Evolutionary conservation across 1,140 invertebrate species (phyloP), one percentile per base, ranked within the genome.

Genomic region (Cyrtorhinus lividipennis): DNA sequence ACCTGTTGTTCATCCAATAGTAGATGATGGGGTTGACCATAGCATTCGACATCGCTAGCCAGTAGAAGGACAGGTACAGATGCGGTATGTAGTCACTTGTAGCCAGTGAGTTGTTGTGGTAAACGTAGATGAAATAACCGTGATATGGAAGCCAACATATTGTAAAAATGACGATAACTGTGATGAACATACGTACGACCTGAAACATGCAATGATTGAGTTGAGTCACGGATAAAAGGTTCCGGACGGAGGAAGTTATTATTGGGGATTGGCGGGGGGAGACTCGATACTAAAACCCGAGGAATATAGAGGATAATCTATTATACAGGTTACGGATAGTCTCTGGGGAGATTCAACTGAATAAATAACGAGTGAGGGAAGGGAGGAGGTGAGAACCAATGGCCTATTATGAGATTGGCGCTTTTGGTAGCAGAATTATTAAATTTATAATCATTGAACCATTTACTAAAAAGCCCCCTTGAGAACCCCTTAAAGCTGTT

Each of bases 1-100:
- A 85, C 84, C 82, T 82, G 57, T 79, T 83, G 72, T 93, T 94
- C 87, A 93, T 92, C 85, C 87, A 92, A 72, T 91, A 93, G 72
- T 93, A 92, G 27, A 94, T 90, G 53, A 93, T 81, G 0, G 90
- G 90, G 75, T 94, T 93, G 61, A 92, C 88, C 85, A 92, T 90
- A 1, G 89, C 86, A 69, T 92, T 92, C 1, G 87, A 85, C 91
- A 94, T 94, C 1, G 91, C 91, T 18, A 94, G 76, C 87, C 88
- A 94, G 69, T 93, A 94, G 73, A 93, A 92, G 3, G 81, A 80
- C 10, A 94, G 74, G 73, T 86, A 88, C 46, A 92, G 77, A 66
- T 90, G 87, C 69, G 89, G 87, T 0, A 90, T 82, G 69, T 88
- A 87, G 62, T 79, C 80, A 63, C 78, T 82, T 68, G 82, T 82